phyloP scores from a whole-genome alignment of 2,888 invertebrate genomes.

The Microctonus aethiopoides region DNA sequence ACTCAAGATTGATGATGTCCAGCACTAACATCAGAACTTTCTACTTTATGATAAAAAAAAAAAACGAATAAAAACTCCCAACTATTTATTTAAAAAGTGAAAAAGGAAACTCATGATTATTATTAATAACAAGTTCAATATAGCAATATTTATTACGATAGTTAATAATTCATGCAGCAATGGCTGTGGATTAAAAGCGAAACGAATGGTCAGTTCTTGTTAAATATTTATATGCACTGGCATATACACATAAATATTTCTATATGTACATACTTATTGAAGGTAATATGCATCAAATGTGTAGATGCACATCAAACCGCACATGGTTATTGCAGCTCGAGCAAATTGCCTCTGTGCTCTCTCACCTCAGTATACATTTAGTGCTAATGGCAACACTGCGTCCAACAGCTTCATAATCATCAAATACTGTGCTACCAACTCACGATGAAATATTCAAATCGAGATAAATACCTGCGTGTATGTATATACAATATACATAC shows the following conservation, averaged over 20 bases:
- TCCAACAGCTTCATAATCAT: constrained; percentile 46
- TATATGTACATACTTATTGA: background rate
- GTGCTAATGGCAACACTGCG: constrained; percentile 49
- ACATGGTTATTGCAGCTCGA: constrained; percentile 40
- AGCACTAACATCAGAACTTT: background rate
- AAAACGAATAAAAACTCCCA: too few species aligned
- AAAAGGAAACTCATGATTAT: background rate
- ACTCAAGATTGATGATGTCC: background rate
- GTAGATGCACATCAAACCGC: background rate
- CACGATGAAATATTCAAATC: background rate
- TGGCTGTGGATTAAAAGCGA: background rate
- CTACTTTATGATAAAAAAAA: too few species aligned
- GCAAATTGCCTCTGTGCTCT: constrained; percentile 52
- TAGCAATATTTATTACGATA: too few species aligned
- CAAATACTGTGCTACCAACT: constrained; percentile 27
- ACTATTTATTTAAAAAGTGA: background rate
- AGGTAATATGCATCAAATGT: background rate
- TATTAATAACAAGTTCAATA: background rate
- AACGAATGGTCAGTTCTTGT: background rate
- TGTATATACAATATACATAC: background rate
- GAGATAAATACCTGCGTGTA: background rate
- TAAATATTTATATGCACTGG: background rate
- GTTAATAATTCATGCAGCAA: too few species aligned
- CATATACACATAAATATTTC: too few species aligned
- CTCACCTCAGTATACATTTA: constrained; percentile 49